Conservation (phyloP, 2,888 invertebrate species). For the Leucophenga montana region DNA sequence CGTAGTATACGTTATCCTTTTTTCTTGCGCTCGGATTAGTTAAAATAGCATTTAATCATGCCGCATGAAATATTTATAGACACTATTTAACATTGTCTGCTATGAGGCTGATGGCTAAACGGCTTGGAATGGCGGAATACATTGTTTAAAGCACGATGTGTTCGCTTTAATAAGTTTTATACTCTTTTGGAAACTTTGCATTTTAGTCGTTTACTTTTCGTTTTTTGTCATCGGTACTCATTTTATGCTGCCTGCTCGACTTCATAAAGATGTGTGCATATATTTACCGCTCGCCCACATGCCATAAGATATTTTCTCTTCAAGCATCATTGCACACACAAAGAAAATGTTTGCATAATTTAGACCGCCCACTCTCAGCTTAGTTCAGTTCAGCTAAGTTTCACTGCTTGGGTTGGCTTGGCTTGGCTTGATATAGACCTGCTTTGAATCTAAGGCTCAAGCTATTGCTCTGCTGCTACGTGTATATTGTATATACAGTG, state of each 20-base stretch:
- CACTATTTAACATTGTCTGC: background rate
- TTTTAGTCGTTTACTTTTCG: background rate
- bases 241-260: too few relatives aligned
- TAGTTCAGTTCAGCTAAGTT: too few relatives aligned
- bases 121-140: too few relatives aligned
- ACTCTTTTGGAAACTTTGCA: background rate
- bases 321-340: conserved; percentile 27
- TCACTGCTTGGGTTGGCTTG: too few relatives aligned
- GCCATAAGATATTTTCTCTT: conserved; percentile 22
- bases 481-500: background rate
- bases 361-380: conserved; percentile 33
- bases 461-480: background rate
- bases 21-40: background rate
- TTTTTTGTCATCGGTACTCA: too few relatives aligned
- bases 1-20: background rate
- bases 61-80: conserved; percentile 2
- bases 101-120: too few relatives aligned
- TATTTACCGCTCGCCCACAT: background rate
- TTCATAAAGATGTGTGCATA: too few relatives aligned
- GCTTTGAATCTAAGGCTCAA: too few relatives aligned
- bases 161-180: background rate
- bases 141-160: too few relatives aligned
- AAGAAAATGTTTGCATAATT: conserved; percentile 49
- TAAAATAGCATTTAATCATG: conserved; percentile 10
- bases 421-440: too few relatives aligned